Evolutionary conservation across 2,888 invertebrate genomes (phyloP).

Genomic region (Octodonta nipae): DNA sequence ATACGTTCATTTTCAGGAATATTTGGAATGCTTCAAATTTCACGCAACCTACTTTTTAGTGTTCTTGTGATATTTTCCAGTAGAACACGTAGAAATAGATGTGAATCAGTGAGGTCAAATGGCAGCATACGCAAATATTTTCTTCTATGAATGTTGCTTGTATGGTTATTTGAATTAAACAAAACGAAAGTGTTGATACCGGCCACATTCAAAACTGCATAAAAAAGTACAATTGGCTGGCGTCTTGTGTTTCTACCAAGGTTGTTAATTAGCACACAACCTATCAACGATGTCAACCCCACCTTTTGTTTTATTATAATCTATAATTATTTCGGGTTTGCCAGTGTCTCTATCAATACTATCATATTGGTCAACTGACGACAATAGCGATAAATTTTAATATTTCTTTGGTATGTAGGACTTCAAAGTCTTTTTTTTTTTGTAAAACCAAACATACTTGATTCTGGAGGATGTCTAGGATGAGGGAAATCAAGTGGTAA

Average conservation of each 20-base stretch:
- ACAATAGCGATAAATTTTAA: conserved; percentile 22
- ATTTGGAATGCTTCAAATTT: too few relatives aligned
- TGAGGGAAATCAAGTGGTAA: conserved; percentile 22
- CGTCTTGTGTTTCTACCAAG: conserved; percentile 12
- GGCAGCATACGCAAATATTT: too few relatives aligned
- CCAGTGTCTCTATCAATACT: conserved; percentile 16
- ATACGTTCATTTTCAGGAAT: too few relatives aligned
- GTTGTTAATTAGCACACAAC: conserved; percentile 12
- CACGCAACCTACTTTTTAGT: too few relatives aligned
- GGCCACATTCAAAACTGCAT: conserved; percentile 11
- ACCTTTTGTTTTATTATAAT: conserved; percentile 12
- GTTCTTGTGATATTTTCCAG: too few relatives aligned
- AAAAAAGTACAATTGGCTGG: conserved; percentile 15
- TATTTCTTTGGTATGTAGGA: conserved; percentile 22
- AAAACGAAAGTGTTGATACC: conserved; percentile 12
- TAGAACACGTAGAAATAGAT: too few relatives aligned
- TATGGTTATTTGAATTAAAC: too few relatives aligned
- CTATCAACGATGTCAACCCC: conserved; percentile 14
- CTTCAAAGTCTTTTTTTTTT: conserved; percentile 18
- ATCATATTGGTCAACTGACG: conserved; percentile 20
- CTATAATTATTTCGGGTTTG: conserved; percentile 13
- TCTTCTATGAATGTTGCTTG: too few relatives aligned
- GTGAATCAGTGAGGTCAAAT: too few relatives aligned
- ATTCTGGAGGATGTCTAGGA: conserved; percentile 12
- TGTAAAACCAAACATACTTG: conserved; percentile 19